These are phyloP conservation scores for Ploceus nigricollis DNA, from an alignment of 2,113 vertebrate species.

Conservation along the genomic window DNA sequence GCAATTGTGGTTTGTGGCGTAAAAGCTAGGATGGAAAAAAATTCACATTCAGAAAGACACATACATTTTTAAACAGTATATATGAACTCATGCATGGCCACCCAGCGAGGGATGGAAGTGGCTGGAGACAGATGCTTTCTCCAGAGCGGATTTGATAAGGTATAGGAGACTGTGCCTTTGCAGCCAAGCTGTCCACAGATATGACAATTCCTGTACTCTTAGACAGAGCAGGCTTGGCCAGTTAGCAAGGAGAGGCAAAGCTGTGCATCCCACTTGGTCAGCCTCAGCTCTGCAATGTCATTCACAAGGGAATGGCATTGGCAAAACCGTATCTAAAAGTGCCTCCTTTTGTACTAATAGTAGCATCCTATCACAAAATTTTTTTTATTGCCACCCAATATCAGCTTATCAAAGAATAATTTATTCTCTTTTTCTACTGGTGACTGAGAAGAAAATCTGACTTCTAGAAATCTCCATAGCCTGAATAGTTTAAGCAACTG, in stretches of 20 bases:
- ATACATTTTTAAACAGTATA: not conserved
- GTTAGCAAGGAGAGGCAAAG: not conserved
- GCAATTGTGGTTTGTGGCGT: conserved; percentile 8
- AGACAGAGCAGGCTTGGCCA: not conserved
- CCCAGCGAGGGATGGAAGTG: not conserved
- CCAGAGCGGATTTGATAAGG: rapidly evolving
- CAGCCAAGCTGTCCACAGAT: not conserved
- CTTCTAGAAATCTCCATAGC: not conserved
- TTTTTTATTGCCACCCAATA: not conserved
- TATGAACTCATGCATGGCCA: not conserved
- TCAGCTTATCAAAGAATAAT: not conserved
- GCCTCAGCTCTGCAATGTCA: not conserved
- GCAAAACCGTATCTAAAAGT: not conserved
- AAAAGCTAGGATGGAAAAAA: not conserved
- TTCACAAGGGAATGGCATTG: not conserved
- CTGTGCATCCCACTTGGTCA: rapidly evolving
- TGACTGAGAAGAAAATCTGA: not conserved
- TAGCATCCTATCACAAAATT: not conserved
- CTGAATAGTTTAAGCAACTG: not conserved
- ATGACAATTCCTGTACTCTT: not conserved
- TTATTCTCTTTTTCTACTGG: not conserved
- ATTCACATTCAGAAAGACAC: not conserved
- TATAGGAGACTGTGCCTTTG: not conserved
- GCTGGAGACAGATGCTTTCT: not conserved
- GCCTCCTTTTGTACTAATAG: not conserved